These are phyloP conservation scores for Mus spretus DNA, from an alignment of 2,797 vertebrate genomes.

Conservation along the genomic window DNA sequence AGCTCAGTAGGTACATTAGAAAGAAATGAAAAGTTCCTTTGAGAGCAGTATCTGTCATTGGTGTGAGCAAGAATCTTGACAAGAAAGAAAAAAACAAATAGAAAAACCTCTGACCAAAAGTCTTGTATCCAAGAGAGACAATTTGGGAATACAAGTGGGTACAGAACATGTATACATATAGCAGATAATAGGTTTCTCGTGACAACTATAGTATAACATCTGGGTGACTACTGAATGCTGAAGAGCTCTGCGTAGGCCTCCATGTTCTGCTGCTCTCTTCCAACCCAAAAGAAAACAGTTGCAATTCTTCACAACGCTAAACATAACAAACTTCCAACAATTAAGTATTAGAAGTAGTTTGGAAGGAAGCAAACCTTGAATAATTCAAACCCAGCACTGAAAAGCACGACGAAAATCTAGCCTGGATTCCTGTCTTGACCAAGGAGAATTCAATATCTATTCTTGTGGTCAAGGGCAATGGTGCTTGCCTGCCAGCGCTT, in stretches of 20 bases:
- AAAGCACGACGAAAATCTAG: slow-evolving; percentile 4
- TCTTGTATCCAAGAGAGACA: background rate
- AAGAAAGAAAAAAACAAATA: background rate
- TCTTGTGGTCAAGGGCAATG: background rate
- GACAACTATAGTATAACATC: slow-evolving; percentile 7
- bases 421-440: background rate
- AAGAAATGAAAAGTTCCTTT: slow-evolving; percentile 24
- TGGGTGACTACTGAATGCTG: background rate
- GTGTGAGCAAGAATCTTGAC: background rate
- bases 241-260: rapidly evolving
- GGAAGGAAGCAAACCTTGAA: background rate
- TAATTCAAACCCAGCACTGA: slow-evolving; percentile 53
- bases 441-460: slow-evolving; percentile 1
- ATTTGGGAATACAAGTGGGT: background rate
- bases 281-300: background rate
- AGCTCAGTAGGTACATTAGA: background rate
- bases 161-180: background rate
- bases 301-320: background rate
- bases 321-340: slow-evolving; percentile 33
- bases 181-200: background rate
- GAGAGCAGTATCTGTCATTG: background rate
- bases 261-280: rapidly evolving
- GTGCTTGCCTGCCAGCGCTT: background rate
- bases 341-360: background rate
- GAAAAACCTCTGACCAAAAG: background rate